Evolutionary conservation across 2,797 vertebrate species (phyloP), one percentile per base, ranked within the genome.

Genomic region (Aeoliscus strigatus): DNA sequence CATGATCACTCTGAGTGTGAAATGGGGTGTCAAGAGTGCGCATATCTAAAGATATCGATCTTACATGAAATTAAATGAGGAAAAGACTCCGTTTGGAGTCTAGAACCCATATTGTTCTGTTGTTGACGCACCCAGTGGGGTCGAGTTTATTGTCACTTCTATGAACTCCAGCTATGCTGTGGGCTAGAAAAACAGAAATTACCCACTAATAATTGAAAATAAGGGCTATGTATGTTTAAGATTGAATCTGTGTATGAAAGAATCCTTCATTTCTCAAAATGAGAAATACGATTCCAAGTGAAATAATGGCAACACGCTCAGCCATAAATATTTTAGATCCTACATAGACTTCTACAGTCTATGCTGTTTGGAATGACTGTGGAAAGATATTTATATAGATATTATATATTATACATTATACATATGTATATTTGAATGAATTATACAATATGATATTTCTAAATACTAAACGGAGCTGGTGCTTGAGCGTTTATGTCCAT

Each of bases 41-140:
- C 70, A 77, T 74, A 66, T 61, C 34, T 68, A 77, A 79, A 84
- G 85, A 88, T 81, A 87, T 86, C 48, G 79, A 83, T 86, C 83
- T 79, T 68, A 79, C 79, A 84, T 86, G 84, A 77, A 85, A 79
- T 80, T 72, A 73, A 76, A 85, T 75, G 62, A 76, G 69, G 51
- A n/a, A 51, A 53, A 71, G 24, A 56, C 37, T 15, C 57, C 50
- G 65, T 69, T 70, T 66, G 56, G 68, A 72, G 61, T 70, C 66
- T 34, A 45, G 58, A 69, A 75, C 60, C 75, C 53, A 4, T 21
- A 71, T 73, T 75, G 59, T 75, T 71, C 50, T 41, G 45, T 60
- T 66, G 59, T 77, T 50, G 39, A 53, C 43, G 57, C 47, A 30
- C 46, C n/a, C 49, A 58, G 9, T 30, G 37, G 25, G 60, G 28